Percentiles rank a stretch among this genome's conserved stretches.
Conservation (phyloP, 2,888 invertebrate species). For the Pilophorus perplexus region DNA sequence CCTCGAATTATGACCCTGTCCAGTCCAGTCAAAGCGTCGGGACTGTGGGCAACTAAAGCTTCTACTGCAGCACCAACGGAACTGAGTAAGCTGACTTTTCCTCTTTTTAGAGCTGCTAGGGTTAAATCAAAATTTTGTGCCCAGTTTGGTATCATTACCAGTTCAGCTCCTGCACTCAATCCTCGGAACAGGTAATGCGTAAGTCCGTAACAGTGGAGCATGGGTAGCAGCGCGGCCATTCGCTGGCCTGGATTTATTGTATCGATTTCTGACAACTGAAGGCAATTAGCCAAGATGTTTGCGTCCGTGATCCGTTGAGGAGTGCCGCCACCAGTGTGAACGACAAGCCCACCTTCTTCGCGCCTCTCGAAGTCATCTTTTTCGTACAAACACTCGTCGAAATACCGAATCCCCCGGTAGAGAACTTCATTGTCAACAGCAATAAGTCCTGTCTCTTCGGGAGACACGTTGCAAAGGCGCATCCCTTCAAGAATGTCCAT, state of each 20-base stretch:
- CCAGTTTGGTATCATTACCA: constrained; percentile 70
- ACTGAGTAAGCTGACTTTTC: constrained; percentile 53
- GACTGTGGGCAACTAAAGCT: not conserved
- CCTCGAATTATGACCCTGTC: constrained; percentile 38
- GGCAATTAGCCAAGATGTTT: constrained; percentile 46
- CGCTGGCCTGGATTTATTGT: constrained; percentile 56
- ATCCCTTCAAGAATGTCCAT: constrained; percentile 44
- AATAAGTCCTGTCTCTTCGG: constrained; percentile 40
- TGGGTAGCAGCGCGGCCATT: constrained; percentile 67
- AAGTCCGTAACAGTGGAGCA: constrained; percentile 77
- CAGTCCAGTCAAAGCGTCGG: constrained; percentile 32
- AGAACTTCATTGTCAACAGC: constrained; percentile 44
- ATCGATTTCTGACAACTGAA: constrained; percentile 44
- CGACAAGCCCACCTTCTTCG: constrained; percentile 34
- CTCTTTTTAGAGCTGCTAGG: constrained; percentile 62
- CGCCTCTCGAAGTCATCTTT: constrained; percentile 7
- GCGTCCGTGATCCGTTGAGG: constrained; percentile 62
- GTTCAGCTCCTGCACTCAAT: constrained; percentile 60
- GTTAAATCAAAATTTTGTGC: constrained; percentile 61
- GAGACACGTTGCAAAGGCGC: constrained; percentile 11
- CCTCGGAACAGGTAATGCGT: constrained; percentile 65
- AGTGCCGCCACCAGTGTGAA: constrained; percentile 23
- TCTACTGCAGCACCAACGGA: constrained; percentile 29
- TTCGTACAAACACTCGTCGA: constrained; percentile 41
- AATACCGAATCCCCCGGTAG: constrained; percentile 41